A percentile compares a stretch with the other conserved stretches of the same genome.
Conservation (phyloP, 2,797 vertebrate species). For the Catharus ustulatus region DNA sequence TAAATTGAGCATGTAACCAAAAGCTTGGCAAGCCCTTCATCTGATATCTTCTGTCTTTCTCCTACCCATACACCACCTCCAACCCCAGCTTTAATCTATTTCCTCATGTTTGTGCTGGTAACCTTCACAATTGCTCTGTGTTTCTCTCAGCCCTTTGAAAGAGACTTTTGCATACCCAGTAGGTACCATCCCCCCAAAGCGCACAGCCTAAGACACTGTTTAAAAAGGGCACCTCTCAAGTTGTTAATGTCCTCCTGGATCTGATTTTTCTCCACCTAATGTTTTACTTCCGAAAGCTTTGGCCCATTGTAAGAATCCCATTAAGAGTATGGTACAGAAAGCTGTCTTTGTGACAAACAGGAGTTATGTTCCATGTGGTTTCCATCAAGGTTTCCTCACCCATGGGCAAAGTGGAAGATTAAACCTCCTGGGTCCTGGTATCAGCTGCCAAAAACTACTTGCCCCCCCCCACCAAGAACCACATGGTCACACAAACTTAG, state of each 20-base stretch:
- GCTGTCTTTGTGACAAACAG: neutral
- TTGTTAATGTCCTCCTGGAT: neutral
- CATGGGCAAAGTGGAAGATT: neutral
- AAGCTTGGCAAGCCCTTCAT: neutral
- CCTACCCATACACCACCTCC: neutral
- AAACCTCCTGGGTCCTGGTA: neutral
- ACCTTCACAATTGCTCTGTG: neutral
- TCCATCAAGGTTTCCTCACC: neutral
- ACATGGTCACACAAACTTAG: neutral
- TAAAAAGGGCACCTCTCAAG: neutral
- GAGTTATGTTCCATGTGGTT: neutral
- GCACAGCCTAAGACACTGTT: neutral
- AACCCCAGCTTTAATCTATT: neutral
- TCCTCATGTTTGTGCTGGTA: neutral
- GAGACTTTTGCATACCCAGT: neutral
- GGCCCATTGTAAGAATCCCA: neutral
- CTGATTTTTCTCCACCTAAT: neutral
- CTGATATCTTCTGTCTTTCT: neutral
- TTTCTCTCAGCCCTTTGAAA: neutral
- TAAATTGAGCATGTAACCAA: conserved; percentile 19
- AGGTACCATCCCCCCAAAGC: neutral
- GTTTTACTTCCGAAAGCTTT: neutral
- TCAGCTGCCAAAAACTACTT: neutral
- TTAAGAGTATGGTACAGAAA: neutral
- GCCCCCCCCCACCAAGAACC: neutral